A percentile compares a stretch with the other conserved stretches of the same genome.
Conservation (phyloP, 1,140 invertebrate genomes). For the Panagrolaimus sp. region DNA sequence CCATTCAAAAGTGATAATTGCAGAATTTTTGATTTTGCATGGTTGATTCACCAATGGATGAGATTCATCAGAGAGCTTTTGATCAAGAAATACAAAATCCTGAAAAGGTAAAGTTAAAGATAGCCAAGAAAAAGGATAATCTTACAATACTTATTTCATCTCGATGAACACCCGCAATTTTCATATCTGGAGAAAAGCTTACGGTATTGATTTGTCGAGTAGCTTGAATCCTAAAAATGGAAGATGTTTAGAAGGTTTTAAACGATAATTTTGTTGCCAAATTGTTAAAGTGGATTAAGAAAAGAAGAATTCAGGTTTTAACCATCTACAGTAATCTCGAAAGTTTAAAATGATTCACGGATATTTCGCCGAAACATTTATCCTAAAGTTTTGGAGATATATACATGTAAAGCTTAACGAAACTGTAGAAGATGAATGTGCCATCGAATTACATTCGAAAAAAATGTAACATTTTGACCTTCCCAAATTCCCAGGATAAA, state of each 20-base stretch:
- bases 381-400: too few relatives aligned
- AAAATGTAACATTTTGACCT: too few relatives aligned
- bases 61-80: not conserved
- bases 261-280: not conserved
- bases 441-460: too few relatives aligned
- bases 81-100: not conserved
- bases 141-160: constrained; percentile 1
- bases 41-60: constrained; percentile 7
- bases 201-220: constrained; percentile 27
- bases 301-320: too few relatives aligned
- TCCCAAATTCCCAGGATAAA: too few relatives aligned
- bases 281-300: too few relatives aligned
- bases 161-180: constrained; percentile 25
- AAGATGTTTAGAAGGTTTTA: not conserved
- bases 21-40: constrained; percentile 15
- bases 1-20: constrained; percentile 26
- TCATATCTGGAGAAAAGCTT: constrained; percentile 31
- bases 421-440: too few relatives aligned
- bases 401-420: too few relatives aligned
- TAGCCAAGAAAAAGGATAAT: constrained; percentile 25
- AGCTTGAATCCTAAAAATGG: constrained; percentile 21
- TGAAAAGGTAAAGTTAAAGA: constrained; percentile 23
- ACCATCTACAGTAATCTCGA: too few relatives aligned
- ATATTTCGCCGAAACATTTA: too few relatives aligned
- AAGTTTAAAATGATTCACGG: too few relatives aligned